phyloP scores from a whole-genome alignment of 2,797 vertebrate species.

The Poecilia velifera region DNA sequence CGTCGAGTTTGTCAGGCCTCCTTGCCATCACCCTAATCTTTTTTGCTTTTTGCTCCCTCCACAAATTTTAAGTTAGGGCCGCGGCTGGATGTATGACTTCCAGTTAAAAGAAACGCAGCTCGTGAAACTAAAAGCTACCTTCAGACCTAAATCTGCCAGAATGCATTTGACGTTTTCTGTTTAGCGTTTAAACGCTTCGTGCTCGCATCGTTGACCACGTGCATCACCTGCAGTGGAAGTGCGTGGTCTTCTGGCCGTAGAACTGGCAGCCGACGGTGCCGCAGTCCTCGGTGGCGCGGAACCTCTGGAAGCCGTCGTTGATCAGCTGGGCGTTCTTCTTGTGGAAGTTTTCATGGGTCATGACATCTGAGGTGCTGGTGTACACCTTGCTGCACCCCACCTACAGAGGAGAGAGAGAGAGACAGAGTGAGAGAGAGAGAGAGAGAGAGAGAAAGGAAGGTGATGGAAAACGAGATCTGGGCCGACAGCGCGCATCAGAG shows the following conservation, averaged over 20 bases:
- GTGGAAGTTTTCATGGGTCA: constrained; percentile 99
- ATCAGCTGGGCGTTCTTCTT: constrained; percentile 99
- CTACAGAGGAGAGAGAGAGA: constrained; percentile 71
- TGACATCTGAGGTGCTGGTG: constrained; percentile 98
- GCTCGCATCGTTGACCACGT: neutral
- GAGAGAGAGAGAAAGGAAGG: constrained; percentile 32
- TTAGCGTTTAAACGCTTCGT: neutral
- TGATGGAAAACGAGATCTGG: constrained; percentile 39
- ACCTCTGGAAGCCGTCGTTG: constrained; percentile 98
- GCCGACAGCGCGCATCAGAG: constrained; percentile 40
- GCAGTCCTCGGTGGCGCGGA: constrained; percentile 97
- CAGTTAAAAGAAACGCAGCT: neutral
- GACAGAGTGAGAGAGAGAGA: constrained; percentile 20
- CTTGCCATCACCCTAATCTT: neutral
- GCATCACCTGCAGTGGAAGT: constrained; percentile 98
- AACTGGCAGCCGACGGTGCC: constrained; percentile 97
- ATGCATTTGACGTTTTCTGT: neutral
- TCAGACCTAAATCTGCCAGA: neutral
- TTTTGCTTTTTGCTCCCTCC: no score
- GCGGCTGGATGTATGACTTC: neutral
- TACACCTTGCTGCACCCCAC: constrained; percentile 99
- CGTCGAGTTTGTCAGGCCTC: neutral
- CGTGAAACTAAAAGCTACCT: neutral
- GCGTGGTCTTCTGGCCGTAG: constrained; percentile 98
- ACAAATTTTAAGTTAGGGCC: neutral